phyloP scores from a whole-genome alignment of 1,140 invertebrate genomes.

The Hyles vespertilio region DNA sequence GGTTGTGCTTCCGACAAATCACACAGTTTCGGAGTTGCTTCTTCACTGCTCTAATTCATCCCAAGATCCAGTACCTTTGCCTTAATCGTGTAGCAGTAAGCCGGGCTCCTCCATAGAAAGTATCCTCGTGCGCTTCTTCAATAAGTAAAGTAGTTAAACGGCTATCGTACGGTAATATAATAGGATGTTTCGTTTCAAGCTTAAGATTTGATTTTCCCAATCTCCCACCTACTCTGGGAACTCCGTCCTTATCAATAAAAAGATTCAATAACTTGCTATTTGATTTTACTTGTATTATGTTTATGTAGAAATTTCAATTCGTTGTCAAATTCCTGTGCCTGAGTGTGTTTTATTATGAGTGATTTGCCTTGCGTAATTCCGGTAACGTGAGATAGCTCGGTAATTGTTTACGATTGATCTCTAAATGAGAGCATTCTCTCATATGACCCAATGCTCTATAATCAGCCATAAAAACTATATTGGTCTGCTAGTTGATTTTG shows the following conservation, averaged over 20 bases:
- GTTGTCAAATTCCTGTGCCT: constrained; percentile 7
- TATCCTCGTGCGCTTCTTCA: constrained; percentile 15
- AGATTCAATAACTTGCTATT: constrained; percentile 12
- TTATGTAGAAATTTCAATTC: constrained; percentile 4
- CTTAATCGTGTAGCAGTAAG: constrained; percentile 22
- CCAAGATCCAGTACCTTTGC: constrained; percentile 32
- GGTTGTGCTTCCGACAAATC: constrained; percentile 18
- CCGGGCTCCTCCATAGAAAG: constrained; percentile 31
- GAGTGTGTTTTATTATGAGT: constrained; percentile 11
- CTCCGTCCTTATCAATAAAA: constrained; percentile 9
- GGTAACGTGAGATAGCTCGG: no score
- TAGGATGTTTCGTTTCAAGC: constrained; percentile 14
- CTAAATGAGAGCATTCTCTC: neutral
- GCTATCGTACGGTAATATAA: constrained; percentile 18
- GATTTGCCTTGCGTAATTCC: no score
- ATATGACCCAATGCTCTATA: constrained; percentile 6
- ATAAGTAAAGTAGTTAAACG: constrained; percentile 25
- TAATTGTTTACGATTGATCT: no score
- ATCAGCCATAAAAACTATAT: constrained; percentile 16
- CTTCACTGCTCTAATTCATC: constrained; percentile 12
- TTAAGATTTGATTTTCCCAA: constrained; percentile 10
- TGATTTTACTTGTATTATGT: neutral
- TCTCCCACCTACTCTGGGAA: constrained; percentile 32
- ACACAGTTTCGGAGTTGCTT: constrained; percentile 17
- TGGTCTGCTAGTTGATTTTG: constrained; percentile 9